These are phyloP conservation scores for Trinorchestia longiramus DNA, from an alignment of 1,140 invertebrate species.

Conservation along the genomic window DNA sequence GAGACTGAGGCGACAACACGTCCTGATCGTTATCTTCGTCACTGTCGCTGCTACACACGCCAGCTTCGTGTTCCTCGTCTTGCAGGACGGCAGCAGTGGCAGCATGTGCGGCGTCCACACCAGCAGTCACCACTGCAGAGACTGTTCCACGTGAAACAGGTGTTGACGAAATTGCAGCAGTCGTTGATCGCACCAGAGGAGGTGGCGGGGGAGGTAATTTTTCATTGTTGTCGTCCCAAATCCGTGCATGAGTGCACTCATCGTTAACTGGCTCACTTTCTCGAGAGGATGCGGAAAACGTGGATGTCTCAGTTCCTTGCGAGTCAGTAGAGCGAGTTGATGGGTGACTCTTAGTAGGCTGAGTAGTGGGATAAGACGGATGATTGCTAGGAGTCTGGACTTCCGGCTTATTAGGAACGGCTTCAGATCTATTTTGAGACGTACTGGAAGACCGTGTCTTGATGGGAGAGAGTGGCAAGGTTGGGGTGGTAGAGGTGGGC, in stretches of 20 bases:
- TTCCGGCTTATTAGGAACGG: background rate
- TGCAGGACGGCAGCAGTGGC: slow-evolving; percentile 27
- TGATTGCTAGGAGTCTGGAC: too few species aligned
- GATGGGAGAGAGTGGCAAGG: background rate
- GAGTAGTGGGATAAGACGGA: background rate
- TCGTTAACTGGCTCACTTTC: background rate
- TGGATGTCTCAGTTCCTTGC: background rate
- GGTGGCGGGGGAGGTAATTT: background rate
- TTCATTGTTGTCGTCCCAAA: background rate
- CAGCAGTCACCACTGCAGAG: slow-evolving; percentile 11
- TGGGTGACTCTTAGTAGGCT: background rate
- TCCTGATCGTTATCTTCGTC: background rate
- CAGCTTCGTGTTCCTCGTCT: background rate
- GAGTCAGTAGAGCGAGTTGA: background rate
- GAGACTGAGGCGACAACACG: slow-evolving; percentile 2
- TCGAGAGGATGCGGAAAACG: background rate
- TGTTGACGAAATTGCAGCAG: background rate
- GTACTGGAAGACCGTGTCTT: slow-evolving; percentile 2
- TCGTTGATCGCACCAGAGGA: background rate
- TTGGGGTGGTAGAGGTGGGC: background rate
- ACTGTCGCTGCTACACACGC: slow-evolving; percentile 13
- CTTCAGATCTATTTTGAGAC: background rate
- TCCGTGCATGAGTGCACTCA: background rate
- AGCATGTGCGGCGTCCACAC: background rate
- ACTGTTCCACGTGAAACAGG: background rate